A percentile compares a stretch with the other conserved stretches of the same genome.
Conservation (phyloP, 1,140 invertebrate genomes). For the Gonioctena quinquepunctata region DNA sequence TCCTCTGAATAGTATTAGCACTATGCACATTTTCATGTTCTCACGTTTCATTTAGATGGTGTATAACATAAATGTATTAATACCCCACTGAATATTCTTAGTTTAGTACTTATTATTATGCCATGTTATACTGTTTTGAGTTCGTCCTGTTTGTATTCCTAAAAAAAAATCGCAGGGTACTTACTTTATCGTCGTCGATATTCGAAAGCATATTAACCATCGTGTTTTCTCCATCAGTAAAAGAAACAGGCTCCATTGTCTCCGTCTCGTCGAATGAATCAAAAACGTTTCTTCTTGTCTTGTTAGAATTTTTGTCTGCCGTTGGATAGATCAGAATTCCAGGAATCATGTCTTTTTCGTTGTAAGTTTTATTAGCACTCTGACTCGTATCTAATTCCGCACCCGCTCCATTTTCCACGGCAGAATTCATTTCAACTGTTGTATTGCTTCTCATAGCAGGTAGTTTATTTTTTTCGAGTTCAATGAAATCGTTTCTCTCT, state of each 20-base stretch:
- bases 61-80: too few species aligned
- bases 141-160: not conserved
- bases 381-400: too few species aligned
- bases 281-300: not conserved
- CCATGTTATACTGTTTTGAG: too few species aligned
- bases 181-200: not conserved
- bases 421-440: not conserved
- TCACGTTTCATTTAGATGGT: too few species aligned
- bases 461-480: not conserved
- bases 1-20: too few species aligned
- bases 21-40: too few species aligned
- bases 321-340: slow-evolving; percentile 2
- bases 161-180: not conserved
- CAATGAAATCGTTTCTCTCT: not conserved
- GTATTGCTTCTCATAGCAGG: not conserved
- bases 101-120: too few species aligned
- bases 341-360: not conserved
- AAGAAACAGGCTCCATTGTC: not conserved
- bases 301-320: not conserved
- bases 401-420: too few species aligned
- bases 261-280: not conserved
- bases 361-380: not conserved
- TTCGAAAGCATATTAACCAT: too few species aligned
- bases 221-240: not conserved
- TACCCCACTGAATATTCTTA: too few species aligned